phyloP scores from a whole-genome alignment of 2,797 vertebrate genomes.

The Odontamblyopus rebecca region DNA sequence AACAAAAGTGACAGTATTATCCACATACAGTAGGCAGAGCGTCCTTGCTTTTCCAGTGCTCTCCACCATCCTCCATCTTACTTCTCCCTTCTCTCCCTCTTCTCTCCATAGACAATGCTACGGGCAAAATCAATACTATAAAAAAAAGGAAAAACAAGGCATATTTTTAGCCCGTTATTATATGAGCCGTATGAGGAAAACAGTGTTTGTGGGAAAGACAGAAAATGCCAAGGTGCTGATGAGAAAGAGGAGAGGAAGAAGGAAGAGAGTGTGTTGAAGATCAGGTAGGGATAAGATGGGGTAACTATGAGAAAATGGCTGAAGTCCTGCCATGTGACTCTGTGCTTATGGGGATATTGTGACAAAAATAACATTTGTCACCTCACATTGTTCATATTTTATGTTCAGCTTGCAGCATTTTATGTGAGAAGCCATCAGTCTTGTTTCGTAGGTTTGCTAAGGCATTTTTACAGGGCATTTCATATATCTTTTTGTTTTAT shows the following conservation, averaged over 20 bases:
- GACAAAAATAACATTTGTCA: conserved; percentile 11
- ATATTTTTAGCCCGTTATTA: conserved; percentile 91
- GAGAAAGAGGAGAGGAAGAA: conserved; percentile 41
- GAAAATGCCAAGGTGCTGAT: conserved; percentile 63
- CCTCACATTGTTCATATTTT: neutral
- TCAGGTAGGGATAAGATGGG: conserved; percentile 73
- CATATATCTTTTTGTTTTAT: conserved; percentile 4
- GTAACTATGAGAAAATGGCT: conserved; percentile 71
- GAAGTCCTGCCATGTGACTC: conserved; percentile 39
- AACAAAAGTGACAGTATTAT: conserved; percentile 58
- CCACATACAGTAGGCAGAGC: conserved; percentile 55
- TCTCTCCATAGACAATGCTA: conserved; percentile 84
- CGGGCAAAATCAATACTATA: conserved; percentile 85
- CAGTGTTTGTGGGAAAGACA: conserved; percentile 76
- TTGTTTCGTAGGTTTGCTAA: neutral
- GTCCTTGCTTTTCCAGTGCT: conserved; percentile 68
- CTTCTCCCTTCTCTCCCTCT: conserved; percentile 48
- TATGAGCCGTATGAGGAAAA: conserved; percentile 83
- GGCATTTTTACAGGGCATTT: neutral
- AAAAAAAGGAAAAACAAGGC: conserved; percentile 77
- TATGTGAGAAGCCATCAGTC: neutral
- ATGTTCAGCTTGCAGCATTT: neutral
- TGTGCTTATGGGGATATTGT: conserved; percentile 3
- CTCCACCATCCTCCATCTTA: conserved; percentile 64
- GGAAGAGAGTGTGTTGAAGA: conserved; percentile 70